Conservation (phyloP, 2,888 invertebrate genomes). For the Tipula helvola region DNA sequence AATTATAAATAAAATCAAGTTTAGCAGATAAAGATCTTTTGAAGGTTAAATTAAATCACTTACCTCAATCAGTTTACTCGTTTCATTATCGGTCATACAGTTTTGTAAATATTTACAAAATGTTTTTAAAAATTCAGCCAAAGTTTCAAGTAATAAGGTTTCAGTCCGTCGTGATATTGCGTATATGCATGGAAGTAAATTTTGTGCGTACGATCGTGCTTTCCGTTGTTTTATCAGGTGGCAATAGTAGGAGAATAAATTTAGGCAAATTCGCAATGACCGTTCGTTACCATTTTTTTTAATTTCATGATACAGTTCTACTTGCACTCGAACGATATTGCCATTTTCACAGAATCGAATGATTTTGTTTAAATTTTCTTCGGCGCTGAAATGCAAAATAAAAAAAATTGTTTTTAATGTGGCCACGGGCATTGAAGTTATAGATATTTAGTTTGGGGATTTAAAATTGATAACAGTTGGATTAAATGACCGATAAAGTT, state of each 20-base stretch:
- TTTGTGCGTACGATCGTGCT: conserved; percentile 63
- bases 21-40: too few species aligned
- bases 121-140: conserved; percentile 30
- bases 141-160: conserved; percentile 30
- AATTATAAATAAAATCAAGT: conserved; percentile 7
- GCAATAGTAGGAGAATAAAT: conserved; percentile 62
- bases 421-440: too few species aligned
- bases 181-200: conserved; percentile 60
- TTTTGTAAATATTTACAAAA: conserved; percentile 31
- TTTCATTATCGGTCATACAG: conserved; percentile 33
- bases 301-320: conserved; percentile 71
- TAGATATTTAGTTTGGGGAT: too few species aligned
- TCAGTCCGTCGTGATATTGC: conserved; percentile 58
- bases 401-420: neutral
- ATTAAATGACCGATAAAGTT: too few species aligned
- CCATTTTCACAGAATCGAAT: conserved; percentile 56
- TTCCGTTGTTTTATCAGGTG: conserved; percentile 65
- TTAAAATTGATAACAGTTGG: too few species aligned
- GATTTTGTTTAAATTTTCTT: conserved; percentile 68
- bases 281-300: conserved; percentile 58
- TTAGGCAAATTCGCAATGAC: conserved; percentile 61
- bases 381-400: conserved; percentile 38
- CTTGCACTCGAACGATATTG: conserved; percentile 58
- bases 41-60: conserved; percentile 9
- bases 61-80: conserved; percentile 32